Evolutionary conservation across 2,888 invertebrate genomes (phyloP).

Genomic region (Aporophyla nigra): DNA sequence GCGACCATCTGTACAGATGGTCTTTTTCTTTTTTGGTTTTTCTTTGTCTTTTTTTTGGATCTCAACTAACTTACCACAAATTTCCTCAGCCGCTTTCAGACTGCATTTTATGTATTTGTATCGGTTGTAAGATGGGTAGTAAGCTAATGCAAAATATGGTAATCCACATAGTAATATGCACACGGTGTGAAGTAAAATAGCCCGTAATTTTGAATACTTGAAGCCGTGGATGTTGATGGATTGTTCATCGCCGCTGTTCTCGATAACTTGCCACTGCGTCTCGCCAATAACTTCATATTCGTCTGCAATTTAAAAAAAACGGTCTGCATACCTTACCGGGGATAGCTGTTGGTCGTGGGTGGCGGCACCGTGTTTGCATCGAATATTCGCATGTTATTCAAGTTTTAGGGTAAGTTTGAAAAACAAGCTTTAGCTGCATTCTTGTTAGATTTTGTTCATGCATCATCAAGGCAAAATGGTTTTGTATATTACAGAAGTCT

Average conservation of each 20-base stretch:
- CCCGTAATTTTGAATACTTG: slow-evolving; percentile 84
- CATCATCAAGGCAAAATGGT: neutral
- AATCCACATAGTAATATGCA: slow-evolving; percentile 89
- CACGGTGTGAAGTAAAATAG: slow-evolving; percentile 87
- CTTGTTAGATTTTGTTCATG: slow-evolving; percentile 19
- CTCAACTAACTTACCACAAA: slow-evolving; percentile 90
- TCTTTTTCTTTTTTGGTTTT: too few relatives aligned
- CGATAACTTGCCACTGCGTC: slow-evolving; percentile 89
- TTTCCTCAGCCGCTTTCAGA: slow-evolving; percentile 89
- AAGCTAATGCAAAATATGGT: slow-evolving; percentile 90
- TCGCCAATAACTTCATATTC: slow-evolving; percentile 91
- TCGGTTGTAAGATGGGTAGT: slow-evolving; percentile 90
- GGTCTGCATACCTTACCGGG: slow-evolving; percentile 69
- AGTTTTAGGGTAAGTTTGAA: neutral
- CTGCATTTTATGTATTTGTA: slow-evolving; percentile 90
- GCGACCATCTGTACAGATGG: neutral
- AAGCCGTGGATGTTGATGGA: slow-evolving; percentile 89
- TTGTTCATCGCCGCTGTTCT: slow-evolving; percentile 87
- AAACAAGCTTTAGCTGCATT: neutral
- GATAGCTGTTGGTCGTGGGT: slow-evolving; percentile 70
- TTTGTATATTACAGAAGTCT: neutral
- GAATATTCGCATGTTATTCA: slow-evolving; percentile 19
- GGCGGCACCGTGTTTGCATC: slow-evolving; percentile 53
- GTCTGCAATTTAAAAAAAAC: slow-evolving; percentile 80
- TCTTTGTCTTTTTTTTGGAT: too few relatives aligned